These are phyloP conservation scores for Lepidochrysops patricia DNA, from an alignment of 2,888 invertebrate species.

Conservation along the genomic window DNA sequence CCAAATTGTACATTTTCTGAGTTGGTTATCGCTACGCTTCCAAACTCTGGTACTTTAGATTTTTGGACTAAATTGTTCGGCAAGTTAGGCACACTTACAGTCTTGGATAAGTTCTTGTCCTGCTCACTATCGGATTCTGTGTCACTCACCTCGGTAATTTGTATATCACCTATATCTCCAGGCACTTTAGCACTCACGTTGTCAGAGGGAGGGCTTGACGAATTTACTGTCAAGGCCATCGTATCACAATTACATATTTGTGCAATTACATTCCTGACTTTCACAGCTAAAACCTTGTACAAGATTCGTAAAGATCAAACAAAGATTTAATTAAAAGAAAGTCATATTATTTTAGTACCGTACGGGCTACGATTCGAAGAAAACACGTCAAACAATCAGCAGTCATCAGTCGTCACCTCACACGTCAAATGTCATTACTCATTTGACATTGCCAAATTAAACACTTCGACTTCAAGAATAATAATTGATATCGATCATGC, in stretches of 20 bases:
- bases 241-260: conserved; percentile 15
- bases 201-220: conserved; percentile 11
- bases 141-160: conserved; percentile 47
- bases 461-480: too few relatives aligned
- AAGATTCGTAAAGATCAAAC: background rate
- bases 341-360: too few relatives aligned
- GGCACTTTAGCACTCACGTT: conserved; percentile 40
- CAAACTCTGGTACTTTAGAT: conserved; percentile 45
- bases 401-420: too few relatives aligned
- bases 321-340: background rate
- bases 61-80: conserved; percentile 37
- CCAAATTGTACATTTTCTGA: conserved; percentile 85
- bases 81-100: conserved; percentile 31
- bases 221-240: conserved; percentile 22
- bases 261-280: conserved; percentile 10
- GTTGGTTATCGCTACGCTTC: conserved; percentile 78
- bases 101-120: conserved; percentile 29
- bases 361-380: too few relatives aligned
- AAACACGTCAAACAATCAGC: too few relatives aligned
- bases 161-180: conserved; percentile 49
- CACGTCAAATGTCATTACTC: too few relatives aligned
- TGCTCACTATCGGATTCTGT: conserved; percentile 32
- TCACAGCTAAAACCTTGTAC: background rate
- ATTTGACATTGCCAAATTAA: too few relatives aligned
- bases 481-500: too few relatives aligned